phyloP scores from a whole-genome alignment of 2,888 invertebrate species.

The Hyposoter didymator region DNA sequence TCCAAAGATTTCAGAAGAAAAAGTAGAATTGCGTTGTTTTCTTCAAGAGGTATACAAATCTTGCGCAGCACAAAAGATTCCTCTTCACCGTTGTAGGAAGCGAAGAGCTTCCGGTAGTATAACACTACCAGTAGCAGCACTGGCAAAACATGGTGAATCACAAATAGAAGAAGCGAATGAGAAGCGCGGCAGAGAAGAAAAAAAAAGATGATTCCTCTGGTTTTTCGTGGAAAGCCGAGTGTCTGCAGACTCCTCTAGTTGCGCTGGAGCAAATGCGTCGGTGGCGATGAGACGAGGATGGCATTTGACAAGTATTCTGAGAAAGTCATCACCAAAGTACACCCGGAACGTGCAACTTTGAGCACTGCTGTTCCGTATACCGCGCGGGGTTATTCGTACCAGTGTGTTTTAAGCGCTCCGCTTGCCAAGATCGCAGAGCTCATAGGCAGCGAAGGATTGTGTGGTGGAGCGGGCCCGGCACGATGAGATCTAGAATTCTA shows the following conservation, averaged over 20 bases:
- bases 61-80: conserved; percentile 40
- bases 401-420: conserved; percentile 20
- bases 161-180: conserved; percentile 6
- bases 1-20: not conserved
- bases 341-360: not conserved
- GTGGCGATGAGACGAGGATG: conserved; percentile 49
- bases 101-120: conserved; percentile 29
- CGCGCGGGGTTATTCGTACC: conserved; percentile 36
- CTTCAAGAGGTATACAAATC: not conserved
- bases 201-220: conserved; percentile 41
- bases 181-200: conserved; percentile 14
- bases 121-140: not conserved
- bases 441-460: conserved; percentile 31
- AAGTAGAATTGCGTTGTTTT: conserved; percentile 10
- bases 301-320: conserved; percentile 59
- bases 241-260: conserved; percentile 33
- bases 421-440: conserved; percentile 55
- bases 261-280: conserved; percentile 49
- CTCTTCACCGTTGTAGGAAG: conserved; percentile 30
- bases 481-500: conserved; percentile 64
- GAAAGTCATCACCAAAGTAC: conserved; percentile 53
- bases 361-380: conserved; percentile 16
- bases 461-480: conserved; percentile 20
- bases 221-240: conserved; percentile 59
- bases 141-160: conserved; percentile 1